phyloP scores from a whole-genome alignment of 1,140 invertebrate species.

The Drosophila grimshawi region DNA sequence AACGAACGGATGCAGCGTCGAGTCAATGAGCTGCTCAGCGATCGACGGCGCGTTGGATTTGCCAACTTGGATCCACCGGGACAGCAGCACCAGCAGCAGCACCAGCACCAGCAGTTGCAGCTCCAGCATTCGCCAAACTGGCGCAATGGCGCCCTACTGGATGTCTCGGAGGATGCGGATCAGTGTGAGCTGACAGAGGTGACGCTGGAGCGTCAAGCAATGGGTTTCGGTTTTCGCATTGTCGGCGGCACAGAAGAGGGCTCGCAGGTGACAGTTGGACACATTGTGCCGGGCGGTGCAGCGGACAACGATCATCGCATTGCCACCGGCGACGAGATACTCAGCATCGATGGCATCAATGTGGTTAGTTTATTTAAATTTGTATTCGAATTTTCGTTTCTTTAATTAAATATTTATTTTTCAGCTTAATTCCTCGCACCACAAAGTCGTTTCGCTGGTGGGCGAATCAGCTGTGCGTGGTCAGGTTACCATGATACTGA shows the following conservation, averaged over 20 bases:
- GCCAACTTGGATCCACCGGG: constrained; percentile 70
- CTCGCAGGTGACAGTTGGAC: constrained; percentile 97
- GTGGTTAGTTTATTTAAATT: constrained; percentile 85
- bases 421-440: constrained; percentile 92
- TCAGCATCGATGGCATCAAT: constrained; percentile 92
- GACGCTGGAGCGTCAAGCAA: constrained; percentile 91
- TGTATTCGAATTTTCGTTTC: neutral
- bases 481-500: constrained; percentile 89
- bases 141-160: constrained; percentile 75
- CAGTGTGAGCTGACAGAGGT: constrained; percentile 92
- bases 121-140: constrained; percentile 66
- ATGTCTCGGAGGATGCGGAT: constrained; percentile 74
- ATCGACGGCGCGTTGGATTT: constrained; percentile 76
- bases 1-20: constrained; percentile 81
- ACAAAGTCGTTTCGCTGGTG: constrained; percentile 95
- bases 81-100: constrained; percentile 42
- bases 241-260: constrained; percentile 99
- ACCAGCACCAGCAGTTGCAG: constrained; percentile 7
- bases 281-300: constrained; percentile 96
- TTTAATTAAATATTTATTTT: neutral
- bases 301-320: constrained; percentile 94
- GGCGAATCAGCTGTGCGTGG: constrained; percentile 91
- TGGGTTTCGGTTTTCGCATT: constrained; percentile 98
- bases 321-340: constrained; percentile 94
- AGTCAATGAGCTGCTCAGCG: constrained; percentile 78